phyloP scores from a whole-genome alignment of 2,113 vertebrate genomes.

The Oryzias celebensis region DNA sequence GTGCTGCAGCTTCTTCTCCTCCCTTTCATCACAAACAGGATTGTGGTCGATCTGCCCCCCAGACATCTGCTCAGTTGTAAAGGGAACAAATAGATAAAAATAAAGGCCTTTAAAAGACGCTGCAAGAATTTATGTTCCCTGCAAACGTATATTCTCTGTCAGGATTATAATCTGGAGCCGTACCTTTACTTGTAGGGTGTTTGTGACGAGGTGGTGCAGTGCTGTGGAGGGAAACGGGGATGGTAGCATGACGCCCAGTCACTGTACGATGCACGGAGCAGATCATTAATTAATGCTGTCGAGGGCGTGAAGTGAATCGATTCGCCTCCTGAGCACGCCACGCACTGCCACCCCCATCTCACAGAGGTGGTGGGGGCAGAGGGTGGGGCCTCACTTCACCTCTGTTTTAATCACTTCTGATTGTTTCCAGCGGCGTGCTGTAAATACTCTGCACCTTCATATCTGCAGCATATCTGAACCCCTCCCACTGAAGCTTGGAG shows the following conservation, averaged over 20 bases:
- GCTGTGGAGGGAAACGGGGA: constrained; percentile 36
- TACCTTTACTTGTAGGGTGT: constrained; percentile 50
- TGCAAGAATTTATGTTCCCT: constrained; percentile 70
- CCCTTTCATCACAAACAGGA: constrained; percentile 65
- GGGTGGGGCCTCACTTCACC: constrained; percentile 56
- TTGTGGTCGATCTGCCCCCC: constrained; percentile 71
- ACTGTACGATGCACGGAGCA: constrained; percentile 57
- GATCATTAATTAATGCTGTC: constrained; percentile 77
- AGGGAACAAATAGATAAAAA: constrained; percentile 77
- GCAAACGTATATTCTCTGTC: constrained; percentile 64
- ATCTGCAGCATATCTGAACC: constrained; percentile 21
- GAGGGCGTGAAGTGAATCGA: constrained; percentile 75
- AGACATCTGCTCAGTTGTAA: constrained; percentile 78
- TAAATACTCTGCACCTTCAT: constrained; percentile 46
- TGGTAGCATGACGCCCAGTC: constrained; percentile 48
- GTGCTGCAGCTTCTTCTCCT: constrained; percentile 21
- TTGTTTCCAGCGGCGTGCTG: constrained; percentile 62
- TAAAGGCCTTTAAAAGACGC: constrained; percentile 71
- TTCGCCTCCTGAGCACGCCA: constrained; percentile 66
- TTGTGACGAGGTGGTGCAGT: constrained; percentile 28
- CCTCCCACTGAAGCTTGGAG: constrained; percentile 2
- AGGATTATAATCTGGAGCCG: constrained; percentile 70
- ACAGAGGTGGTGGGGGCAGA: constrained; percentile 16
- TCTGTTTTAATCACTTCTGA: constrained; percentile 73
- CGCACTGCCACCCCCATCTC: constrained; percentile 63